A percentile compares a stretch with the other conserved stretches of the same genome.
These are phyloP conservation scores for Penaeus vannamei DNA, from an alignment of 1,140 invertebrate genomes.

Conservation along the genomic window DNA sequence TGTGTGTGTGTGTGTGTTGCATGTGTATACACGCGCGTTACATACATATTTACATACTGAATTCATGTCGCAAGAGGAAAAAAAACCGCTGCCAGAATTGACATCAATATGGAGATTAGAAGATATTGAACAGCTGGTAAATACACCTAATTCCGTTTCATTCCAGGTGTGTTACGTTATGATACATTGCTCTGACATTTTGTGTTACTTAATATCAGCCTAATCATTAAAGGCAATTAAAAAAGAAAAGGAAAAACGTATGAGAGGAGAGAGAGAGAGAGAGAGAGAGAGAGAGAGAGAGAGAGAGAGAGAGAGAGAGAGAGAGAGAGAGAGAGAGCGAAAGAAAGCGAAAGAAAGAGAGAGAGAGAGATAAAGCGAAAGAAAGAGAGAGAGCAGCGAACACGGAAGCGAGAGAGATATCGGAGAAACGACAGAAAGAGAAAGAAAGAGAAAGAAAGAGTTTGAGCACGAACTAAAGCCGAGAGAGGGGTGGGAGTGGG, in stretches of 20 bases:
- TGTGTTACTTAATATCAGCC: too few species aligned
- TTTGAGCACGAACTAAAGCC: background rate
- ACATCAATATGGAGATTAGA: too few species aligned
- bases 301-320: slow-evolving; percentile 36
- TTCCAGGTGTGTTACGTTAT: too few species aligned
- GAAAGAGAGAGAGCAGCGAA: background rate
- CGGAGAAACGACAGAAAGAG: background rate
- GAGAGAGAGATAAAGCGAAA: background rate
- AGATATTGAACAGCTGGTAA: too few species aligned
- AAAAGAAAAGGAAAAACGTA: background rate
- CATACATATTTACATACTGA: too few species aligned
- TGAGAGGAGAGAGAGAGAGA: slow-evolving; percentile 34
- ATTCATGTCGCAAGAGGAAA: too few species aligned
- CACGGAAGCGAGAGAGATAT: background rate
- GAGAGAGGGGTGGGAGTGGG: background rate
- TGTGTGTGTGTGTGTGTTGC: too few species aligned
- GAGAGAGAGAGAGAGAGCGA: slow-evolving; percentile 6
- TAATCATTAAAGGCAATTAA: too few species aligned
- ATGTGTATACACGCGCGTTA: too few species aligned
- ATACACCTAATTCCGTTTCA: too few species aligned
- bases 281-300: slow-evolving; percentile 30
- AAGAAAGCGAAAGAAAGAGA: background rate
- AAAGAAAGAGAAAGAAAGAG: background rate
- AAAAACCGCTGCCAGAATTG: too few species aligned
- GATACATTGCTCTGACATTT: too few species aligned